Conservation (phyloP, 2,113 vertebrate genomes). For the Athene cunicularia region DNA sequence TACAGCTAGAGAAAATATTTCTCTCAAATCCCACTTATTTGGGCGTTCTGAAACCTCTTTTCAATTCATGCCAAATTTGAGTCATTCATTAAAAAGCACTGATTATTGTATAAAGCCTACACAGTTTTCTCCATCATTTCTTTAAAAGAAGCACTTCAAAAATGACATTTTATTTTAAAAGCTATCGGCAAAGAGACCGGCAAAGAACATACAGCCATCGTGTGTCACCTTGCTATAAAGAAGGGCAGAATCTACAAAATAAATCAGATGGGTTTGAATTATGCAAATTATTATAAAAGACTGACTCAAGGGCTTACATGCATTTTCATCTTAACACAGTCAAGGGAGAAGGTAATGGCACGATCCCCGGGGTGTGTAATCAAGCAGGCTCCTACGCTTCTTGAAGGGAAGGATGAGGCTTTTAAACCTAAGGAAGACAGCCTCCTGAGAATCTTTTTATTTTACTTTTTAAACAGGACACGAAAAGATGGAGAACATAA, state of each 20-base stretch:
- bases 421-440: neutral
- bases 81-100: neutral
- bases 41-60: neutral
- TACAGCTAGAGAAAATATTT: neutral
- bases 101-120: neutral
- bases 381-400: fast-evolving
- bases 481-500: neutral
- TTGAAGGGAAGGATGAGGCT: neutral
- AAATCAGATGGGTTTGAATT: neutral
- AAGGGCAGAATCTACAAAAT: neutral
- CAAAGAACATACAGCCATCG: neutral
- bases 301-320: neutral
- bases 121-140: neutral
- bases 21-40: neutral
- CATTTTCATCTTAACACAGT: neutral
- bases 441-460: neutral
- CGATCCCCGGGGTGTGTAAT: fast-evolving
- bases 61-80: neutral
- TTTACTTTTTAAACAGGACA: neutral
- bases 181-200: neutral
- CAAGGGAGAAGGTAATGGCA: neutral
- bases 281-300: neutral
- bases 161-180: neutral
- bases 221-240: too few species aligned
- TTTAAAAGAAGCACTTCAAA: neutral